Base-by-base conservation (phyloP, 1,140 invertebrate genomes). In the Paracyclopina nana region DNA sequence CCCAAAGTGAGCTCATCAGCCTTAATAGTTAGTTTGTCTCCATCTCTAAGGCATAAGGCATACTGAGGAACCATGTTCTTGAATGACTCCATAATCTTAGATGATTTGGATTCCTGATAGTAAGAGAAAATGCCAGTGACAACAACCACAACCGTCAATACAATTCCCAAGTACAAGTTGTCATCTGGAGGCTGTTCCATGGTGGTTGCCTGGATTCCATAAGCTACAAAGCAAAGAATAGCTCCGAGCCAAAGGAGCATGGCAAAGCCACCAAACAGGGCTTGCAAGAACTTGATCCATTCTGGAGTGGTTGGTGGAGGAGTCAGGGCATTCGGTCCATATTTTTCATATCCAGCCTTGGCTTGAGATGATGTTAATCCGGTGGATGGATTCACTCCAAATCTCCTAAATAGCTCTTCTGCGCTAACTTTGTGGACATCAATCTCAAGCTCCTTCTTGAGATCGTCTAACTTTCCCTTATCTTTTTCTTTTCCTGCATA, bases 361-460 rank as follows among this genome's bases (percentile, higher is more conserved):
- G 74, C 79, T 34, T 70, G 60, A 12, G 60, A 63, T 1, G 65
- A 58, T 0, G 68, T 73, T 20, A 82, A 58, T 1, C 80, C 48
- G 14, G 48, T 50, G 2, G 26, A 22, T 2, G 34, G 48, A 44
- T 96, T 84, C 64, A 88, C 86, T 62, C 82, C 79, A 72, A 94
- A 84, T 72, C 88, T 77, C 71, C 84, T 79, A 71, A 88, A 92
- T 57, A 97, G 72, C 71, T 97, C 90, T 69, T 95, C 86, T 58
- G 91, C 76, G 65, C 85, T 75, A 65, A 97, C 80, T 76, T 85
- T 94, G 73, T 98, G 94, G 71, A 84, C 87, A 69, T 97, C 91
- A 66, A 95, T 92, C 66, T 90, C 84, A 71, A 95, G 78, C 74
- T 96, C 90, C 69, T 94, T 86, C 72, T 96, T 96, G 63, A 96